phyloP scores from a whole-genome alignment of 2,113 vertebrate genomes.

The Ifrita kowaldi region DNA sequence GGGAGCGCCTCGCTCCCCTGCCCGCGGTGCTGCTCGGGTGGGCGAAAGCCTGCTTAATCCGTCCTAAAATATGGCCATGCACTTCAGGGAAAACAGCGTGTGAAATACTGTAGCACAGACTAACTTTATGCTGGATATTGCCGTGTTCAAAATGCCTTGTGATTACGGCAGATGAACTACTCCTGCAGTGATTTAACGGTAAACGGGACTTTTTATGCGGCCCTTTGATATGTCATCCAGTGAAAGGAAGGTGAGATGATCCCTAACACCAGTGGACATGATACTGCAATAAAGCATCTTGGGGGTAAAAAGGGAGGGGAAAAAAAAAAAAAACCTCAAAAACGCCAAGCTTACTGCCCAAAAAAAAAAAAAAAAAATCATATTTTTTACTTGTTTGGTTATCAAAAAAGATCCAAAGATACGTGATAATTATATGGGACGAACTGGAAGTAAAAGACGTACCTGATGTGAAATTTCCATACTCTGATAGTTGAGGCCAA shows the following conservation, averaged over 20 bases:
- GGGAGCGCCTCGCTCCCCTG: neutral
- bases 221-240: neutral
- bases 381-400: neutral
- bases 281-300: neutral
- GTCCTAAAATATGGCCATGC: rapidly evolving
- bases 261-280: neutral
- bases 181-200: neutral
- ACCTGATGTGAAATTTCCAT: neutral
- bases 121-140: neutral
- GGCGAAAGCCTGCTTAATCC: rapidly evolving
- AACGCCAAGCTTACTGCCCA: neutral
- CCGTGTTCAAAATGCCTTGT: neutral
- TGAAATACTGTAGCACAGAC: rapidly evolving
- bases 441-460: neutral
- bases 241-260: neutral
- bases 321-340: neutral
- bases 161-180: neutral
- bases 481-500: neutral
- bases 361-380: neutral
- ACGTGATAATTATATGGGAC: neutral
- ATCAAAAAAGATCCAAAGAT: neutral
- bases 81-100: neutral
- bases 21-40: neutral
- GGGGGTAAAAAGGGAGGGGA: rapidly evolving
- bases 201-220: neutral